Evolutionary conservation across 2,888 invertebrate species (phyloP).

Genomic region (Amiota mariae): DNA sequence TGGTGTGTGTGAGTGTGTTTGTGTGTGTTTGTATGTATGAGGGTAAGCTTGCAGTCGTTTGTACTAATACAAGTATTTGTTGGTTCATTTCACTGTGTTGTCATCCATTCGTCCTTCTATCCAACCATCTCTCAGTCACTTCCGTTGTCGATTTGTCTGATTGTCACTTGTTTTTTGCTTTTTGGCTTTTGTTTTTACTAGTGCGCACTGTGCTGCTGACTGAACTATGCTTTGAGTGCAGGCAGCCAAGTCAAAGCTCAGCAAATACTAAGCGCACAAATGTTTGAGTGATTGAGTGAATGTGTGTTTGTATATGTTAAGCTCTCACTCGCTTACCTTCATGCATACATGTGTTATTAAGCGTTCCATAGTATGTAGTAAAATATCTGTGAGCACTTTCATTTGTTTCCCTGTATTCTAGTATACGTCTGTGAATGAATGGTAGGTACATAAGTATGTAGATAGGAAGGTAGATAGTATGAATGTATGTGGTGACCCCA

Average conservation of each 20-base stretch:
- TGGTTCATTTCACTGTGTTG: no score
- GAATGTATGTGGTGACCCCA: neutral
- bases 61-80: no score
- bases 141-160: conserved; percentile 29
- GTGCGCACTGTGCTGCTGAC: conserved; percentile 6
- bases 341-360: neutral
- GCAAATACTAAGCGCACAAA: neutral
- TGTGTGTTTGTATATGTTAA: neutral
- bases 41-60: neutral
- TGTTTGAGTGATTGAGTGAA: conserved; percentile 27
- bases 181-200: conserved; percentile 8
- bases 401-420: neutral
- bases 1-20: conserved; percentile 3
- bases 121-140: conserved; percentile 49
- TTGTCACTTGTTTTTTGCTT: conserved; percentile 24
- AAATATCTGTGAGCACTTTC: neutral
- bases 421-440: no score
- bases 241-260: conserved; percentile 24
- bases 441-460: no score
- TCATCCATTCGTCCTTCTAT: conserved; percentile 25
- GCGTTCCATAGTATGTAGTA: neutral
- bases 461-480: no score
- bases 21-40: conserved; percentile 2
- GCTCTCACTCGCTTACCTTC: neutral
- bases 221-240: conserved; percentile 1